Percentiles rank a stretch among this genome's conserved stretches.
phyloP scores from a whole-genome alignment of 2,113 vertebrate genomes.

The Chitala chitala region DNA sequence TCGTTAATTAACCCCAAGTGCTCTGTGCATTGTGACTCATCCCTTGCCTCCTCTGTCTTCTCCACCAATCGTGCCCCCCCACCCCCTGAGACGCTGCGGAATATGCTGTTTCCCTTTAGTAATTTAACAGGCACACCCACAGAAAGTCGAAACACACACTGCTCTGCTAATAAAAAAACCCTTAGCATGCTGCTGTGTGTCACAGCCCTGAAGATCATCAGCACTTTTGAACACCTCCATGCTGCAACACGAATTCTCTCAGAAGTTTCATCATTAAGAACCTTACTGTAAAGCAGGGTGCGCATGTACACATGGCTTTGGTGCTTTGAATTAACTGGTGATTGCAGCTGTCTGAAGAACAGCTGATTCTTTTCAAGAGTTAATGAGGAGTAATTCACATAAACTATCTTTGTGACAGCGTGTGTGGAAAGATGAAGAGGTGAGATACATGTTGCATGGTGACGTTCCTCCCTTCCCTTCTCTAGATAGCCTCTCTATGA shows the following conservation, averaged over 20 bases:
- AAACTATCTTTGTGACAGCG: not conserved
- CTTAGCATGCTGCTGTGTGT: no score
- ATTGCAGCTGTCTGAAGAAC: no score
- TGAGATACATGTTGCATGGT: no score
- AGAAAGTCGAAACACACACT: no score
- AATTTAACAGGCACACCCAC: not conserved
- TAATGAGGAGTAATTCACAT: not conserved
- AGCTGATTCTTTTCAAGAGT: not conserved
- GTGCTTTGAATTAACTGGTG: no score
- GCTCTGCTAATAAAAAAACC: no score
- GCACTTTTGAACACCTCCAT: not conserved
- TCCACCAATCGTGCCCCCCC: not conserved
- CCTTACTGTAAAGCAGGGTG: not conserved
- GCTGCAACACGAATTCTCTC: no score
- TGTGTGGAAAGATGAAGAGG: not conserved
- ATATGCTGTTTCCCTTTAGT: no score
- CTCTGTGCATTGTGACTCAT: not conserved
- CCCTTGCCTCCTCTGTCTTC: not conserved
- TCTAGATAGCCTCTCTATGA: no score
- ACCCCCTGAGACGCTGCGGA: no score
- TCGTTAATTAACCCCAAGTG: conserved; percentile 14
- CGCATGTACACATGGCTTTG: no score
- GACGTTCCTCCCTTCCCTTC: conserved; percentile 21
- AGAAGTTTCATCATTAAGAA: not conserved
- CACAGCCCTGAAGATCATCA: not conserved